Conservation (phyloP, 1,140 invertebrate species). For the Stenopsyche tienmushanensis region DNA sequence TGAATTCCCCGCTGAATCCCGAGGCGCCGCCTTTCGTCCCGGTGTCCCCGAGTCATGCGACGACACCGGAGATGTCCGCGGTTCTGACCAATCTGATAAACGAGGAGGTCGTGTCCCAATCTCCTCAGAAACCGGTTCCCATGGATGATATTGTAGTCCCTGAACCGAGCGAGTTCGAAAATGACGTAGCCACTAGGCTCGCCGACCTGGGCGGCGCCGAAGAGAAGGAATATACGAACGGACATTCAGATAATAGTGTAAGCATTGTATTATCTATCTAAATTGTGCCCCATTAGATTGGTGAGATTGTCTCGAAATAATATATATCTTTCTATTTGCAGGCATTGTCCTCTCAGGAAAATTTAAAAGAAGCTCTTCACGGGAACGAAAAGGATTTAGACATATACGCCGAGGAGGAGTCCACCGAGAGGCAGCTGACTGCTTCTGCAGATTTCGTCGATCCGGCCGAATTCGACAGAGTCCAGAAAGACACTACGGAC, state of each 20-base stretch:
- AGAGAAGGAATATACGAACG: slow-evolving; percentile 56
- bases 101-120: slow-evolving; percentile 62
- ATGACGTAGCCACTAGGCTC: slow-evolving; percentile 60
- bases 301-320: not conserved
- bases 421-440: not conserved
- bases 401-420: slow-evolving; percentile 29
- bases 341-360: slow-evolving; percentile 41
- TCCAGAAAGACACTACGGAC: slow-evolving; percentile 56
- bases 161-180: slow-evolving; percentile 62
- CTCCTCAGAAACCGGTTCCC: slow-evolving; percentile 59
- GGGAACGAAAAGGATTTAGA: slow-evolving; percentile 36
- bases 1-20: slow-evolving; percentile 72
- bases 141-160: slow-evolving; percentile 66
- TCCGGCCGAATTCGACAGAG: slow-evolving; percentile 52
- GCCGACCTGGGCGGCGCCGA: slow-evolving; percentile 59
- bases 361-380: slow-evolving; percentile 37
- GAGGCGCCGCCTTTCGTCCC: slow-evolving; percentile 73
- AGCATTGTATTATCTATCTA: slow-evolving; percentile 18
- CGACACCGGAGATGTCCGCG: slow-evolving; percentile 46
- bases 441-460: slow-evolving; percentile 21
- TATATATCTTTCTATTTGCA: slow-evolving; percentile 16
- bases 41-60: slow-evolving; percentile 48
- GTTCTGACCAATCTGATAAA: slow-evolving; percentile 45
- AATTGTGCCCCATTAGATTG: not conserved
- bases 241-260: slow-evolving; percentile 48